These are phyloP conservation scores for Stenurella melanura DNA, from an alignment of 2,888 invertebrate genomes.

Conservation along the genomic window DNA sequence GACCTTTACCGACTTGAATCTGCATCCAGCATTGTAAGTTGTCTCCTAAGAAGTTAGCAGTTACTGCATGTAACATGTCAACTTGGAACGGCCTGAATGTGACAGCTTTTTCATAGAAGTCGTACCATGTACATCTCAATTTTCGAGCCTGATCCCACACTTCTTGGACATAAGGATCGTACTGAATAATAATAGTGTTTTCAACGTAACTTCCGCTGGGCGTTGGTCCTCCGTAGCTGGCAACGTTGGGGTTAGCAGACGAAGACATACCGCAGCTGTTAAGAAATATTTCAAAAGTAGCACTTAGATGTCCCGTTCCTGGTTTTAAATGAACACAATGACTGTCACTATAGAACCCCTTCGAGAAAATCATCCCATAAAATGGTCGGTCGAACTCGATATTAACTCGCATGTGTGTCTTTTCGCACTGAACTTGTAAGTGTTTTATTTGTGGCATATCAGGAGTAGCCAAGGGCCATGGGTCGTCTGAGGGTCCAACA, in stretches of 20 bases:
- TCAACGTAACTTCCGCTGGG: slow-evolving; percentile 95
- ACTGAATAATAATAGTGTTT: slow-evolving; percentile 95
- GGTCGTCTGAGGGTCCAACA: slow-evolving; percentile 80
- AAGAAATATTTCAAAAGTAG: slow-evolving; percentile 94
- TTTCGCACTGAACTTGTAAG: slow-evolving; percentile 95
- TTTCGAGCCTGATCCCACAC: slow-evolving; percentile 97
- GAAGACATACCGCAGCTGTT: slow-evolving; percentile 96
- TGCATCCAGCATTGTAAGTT: slow-evolving; percentile 99
- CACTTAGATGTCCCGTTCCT: slow-evolving; percentile 91
- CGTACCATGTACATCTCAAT: slow-evolving; percentile 95
- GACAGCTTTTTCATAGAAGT: slow-evolving; percentile 96
- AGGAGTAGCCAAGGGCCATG: slow-evolving; percentile 91
- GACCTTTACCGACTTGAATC: slow-evolving; percentile 96
- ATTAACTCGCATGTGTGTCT: slow-evolving; percentile 95
- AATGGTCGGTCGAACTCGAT: slow-evolving; percentile 96
- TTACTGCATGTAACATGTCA: slow-evolving; percentile 95
- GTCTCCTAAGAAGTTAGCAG: slow-evolving; percentile 96
- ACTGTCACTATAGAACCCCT: slow-evolving; percentile 93
- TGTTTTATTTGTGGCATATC: slow-evolving; percentile 96
- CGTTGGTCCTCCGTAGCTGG: slow-evolving; percentile 88
- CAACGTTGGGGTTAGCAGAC: slow-evolving; percentile 92
- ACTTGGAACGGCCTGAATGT: slow-evolving; percentile 97
- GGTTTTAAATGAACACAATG: slow-evolving; percentile 95
- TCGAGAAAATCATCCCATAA: slow-evolving; percentile 97
- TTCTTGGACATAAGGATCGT: slow-evolving; percentile 95